Evolutionary conservation across 2,797 vertebrate genomes (phyloP), one percentile per base, ranked within the genome.

Genomic region (Decapterus maruadsi): DNA sequence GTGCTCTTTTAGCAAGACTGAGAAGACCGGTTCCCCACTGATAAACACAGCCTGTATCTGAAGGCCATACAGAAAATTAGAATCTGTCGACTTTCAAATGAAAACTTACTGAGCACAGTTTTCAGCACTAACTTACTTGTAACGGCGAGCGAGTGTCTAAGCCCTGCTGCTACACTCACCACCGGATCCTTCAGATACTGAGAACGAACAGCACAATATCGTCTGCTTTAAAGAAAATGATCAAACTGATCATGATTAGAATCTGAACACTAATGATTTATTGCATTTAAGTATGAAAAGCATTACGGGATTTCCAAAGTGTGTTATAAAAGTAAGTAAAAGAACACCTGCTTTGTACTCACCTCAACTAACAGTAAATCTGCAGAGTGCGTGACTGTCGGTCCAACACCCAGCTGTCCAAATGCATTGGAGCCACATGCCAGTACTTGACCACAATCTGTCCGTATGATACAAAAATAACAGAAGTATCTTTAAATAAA

Each of bases 11-110:
- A 38, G 96, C 96, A 5, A 83, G 92, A 84, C 90, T 95, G 1
- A 86, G 93, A 90, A 99, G 95, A 42, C 98, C 98, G 6, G 88
- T 93, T 56, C 98, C 98, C 98, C 98, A 99, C 84, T 99, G 98
- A 91, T 96, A 96, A 26, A 97, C 95, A 12, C 77, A 65, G 38
- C 97, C 96, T 0, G 90, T 93, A 55, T 86, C 98, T 99, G 86
- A 54, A 62, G 54, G 42, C 26, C 74, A 53, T 62, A 77, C 6
- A 85, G 9, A 56, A 34, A 73, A 50, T 85, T 6, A 60, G 6
- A 5, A 51, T 70, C 19, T 36, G 40, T 64, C 29, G 5, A 46
- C 51, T 67, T 9, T 8, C 19, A 29, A 51, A 51, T 34, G 1
- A 68, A 79, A 55, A 76, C 19, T 36, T 4, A 38, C 4, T 22